Evolutionary conservation across 2,113 vertebrate genomes (phyloP), one percentile per base, ranked within the genome.

Genomic region (Serilophus lunatus): DNA sequence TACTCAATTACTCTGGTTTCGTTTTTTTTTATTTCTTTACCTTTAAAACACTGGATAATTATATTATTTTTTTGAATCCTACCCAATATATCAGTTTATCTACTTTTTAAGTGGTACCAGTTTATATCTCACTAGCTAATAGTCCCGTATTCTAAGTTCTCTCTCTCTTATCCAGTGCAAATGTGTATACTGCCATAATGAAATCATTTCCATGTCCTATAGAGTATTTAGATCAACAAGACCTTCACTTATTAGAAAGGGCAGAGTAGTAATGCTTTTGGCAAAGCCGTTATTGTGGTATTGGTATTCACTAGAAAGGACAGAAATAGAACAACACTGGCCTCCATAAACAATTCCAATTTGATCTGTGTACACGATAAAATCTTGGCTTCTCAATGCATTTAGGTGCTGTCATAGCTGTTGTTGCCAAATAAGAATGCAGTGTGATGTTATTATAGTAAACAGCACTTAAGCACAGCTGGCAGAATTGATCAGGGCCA

Each of bases 401-500:
- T 97, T 95, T 97, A 98, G 98, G 97, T 97, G 97, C 97, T 98
- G 98, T 98, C 98, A 97, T 97, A 97, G 97, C 97, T 96, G 97
- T 97, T 98, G 97, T 98, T 98, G 97, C 97, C 97, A 97, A 98
- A 98, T 98, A 98, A 98, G 97, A 98, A 97, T 97, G 97, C 98
- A 95, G 97, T 97, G 93, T 98, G 97, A 98, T 98, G 98, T 98
- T 98, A 98, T 99, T 99, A 98, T 98, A 98, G 98, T 98, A 99
- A 99, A 99, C 98, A 98, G 98, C 98, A 97, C 98, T 99, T 98
- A 98, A 98, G 98, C 98, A 98, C 98, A 99, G 98, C 99, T 99
- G 98, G 98, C 98, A 98, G 98, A 98, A 99, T 98, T 98, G 99
- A 99, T 99, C 98, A 98, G 98, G 97, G 97, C 98, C 96, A 97